phyloP scores from a whole-genome alignment of 2,888 invertebrate genomes.

The Synanthedon myopaeformis region DNA sequence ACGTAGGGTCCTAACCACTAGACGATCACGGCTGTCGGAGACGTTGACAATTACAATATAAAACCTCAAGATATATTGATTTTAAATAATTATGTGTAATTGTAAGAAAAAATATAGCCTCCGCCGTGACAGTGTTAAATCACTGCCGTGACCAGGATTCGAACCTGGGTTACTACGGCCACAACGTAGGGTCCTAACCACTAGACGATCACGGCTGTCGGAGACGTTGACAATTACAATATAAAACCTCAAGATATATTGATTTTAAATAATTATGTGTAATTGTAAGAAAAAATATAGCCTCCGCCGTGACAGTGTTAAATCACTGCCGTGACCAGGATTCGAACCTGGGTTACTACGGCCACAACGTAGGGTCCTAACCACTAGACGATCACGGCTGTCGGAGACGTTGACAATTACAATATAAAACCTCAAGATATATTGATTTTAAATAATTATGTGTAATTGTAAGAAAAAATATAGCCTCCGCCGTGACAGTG shows the following conservation, averaged over 20 bases:
- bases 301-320: too few relatives aligned
- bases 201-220: slow-evolving; percentile 13
- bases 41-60: background rate
- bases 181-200: slow-evolving; percentile 78
- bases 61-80: too few relatives aligned
- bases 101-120: too few relatives aligned
- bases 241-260: too few relatives aligned
- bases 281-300: too few relatives aligned
- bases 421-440: too few relatives aligned
- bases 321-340: slow-evolving; percentile 73
- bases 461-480: too few relatives aligned
- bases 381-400: slow-evolving; percentile 80
- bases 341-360: slow-evolving; percentile 84
- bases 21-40: slow-evolving; percentile 67
- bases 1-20: slow-evolving; percentile 57
- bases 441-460: too few relatives aligned
- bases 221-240: too few relatives aligned
- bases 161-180: slow-evolving; percentile 83
- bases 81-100: too few relatives aligned
- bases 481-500: background rate
- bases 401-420: slow-evolving; percentile 18
- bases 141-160: slow-evolving; percentile 76
- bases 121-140: too few relatives aligned
- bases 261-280: too few relatives aligned
- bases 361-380: slow-evolving; percentile 80